Conservation (phyloP, 2,888 invertebrate genomes). For the Amphimallon solstitiale region DNA sequence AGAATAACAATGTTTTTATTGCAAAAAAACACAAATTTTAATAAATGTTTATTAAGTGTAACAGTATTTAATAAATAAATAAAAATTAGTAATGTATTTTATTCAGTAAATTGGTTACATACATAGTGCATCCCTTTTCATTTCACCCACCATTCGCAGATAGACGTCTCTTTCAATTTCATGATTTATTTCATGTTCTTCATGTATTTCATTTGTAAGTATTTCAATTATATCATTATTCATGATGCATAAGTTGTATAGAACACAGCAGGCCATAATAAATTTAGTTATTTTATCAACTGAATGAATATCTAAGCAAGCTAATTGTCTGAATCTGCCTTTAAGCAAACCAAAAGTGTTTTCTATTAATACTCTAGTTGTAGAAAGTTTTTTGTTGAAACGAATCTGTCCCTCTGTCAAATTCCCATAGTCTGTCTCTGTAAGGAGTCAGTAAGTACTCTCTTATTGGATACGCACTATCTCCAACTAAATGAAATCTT, state of each 20-base stretch:
- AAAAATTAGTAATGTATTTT: too few species aligned
- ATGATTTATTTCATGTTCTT: neutral
- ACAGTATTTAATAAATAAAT: too few species aligned
- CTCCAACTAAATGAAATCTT: conserved; percentile 50
- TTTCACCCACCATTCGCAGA: neutral
- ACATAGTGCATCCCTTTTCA: neutral
- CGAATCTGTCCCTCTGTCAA: conserved; percentile 46
- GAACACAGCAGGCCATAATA: conserved; percentile 49
- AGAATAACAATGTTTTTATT: too few species aligned
- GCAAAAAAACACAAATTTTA: too few species aligned
- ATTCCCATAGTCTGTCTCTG: conserved; percentile 47
- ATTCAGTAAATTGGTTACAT: too few species aligned
- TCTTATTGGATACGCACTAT: conserved; percentile 50
- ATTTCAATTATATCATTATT: conserved; percentile 41
- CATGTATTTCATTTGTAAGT: neutral
- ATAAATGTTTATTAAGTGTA: too few species aligned
- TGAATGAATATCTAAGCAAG: conserved; percentile 31
- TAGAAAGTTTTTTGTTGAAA: conserved; percentile 50
- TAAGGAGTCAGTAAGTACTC: conserved; percentile 50
- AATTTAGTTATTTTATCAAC: conserved; percentile 46
- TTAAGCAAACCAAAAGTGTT: conserved; percentile 54
- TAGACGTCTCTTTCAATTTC: neutral
- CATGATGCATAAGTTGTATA: conserved; percentile 50
- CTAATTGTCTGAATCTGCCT: conserved; percentile 46
- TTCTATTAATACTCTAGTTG: conserved; percentile 52